Evolutionary conservation across 2,888 invertebrate genomes (phyloP).

Genomic region (Scaptomyza tumidula): DNA sequence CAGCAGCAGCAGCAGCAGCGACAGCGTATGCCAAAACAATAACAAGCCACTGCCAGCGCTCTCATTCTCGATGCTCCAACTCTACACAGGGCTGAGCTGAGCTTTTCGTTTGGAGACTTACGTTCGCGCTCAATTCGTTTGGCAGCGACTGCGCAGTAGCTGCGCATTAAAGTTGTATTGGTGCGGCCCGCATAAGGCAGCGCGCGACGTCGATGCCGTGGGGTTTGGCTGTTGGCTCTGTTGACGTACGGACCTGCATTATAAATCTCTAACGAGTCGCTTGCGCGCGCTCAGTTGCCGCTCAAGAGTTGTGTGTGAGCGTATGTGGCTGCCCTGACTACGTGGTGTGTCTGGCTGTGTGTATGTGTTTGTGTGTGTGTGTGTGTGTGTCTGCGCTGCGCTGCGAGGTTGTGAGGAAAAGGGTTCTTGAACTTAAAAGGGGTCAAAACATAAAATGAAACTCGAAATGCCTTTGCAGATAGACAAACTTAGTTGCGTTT

Average conservation of each 20-base stretch:
- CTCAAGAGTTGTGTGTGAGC: conserved; percentile 60
- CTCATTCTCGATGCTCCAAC: conserved; percentile 42
- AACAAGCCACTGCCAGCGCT: conserved; percentile 47
- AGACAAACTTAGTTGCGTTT: conserved; percentile 69
- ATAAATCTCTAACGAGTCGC: conserved; percentile 71
- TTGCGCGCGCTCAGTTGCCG: conserved; percentile 67
- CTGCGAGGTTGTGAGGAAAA: conserved; percentile 76
- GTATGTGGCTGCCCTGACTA: conserved; percentile 49
- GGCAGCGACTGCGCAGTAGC: conserved; percentile 45
- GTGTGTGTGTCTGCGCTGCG: conserved; percentile 16
- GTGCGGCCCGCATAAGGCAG: conserved; percentile 51
- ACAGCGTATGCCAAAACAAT: conserved; percentile 55
- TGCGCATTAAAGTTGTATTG: conserved; percentile 36
- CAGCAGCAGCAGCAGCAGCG: conserved; percentile 11
- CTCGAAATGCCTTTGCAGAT: conserved; percentile 80
- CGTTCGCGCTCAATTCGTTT: conserved; percentile 25
- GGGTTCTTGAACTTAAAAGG: conserved; percentile 84
- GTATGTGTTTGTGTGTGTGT: conserved; percentile 18
- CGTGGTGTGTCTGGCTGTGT: conserved; percentile 13
- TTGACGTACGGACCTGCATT: conserved; percentile 54
- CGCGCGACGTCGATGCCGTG: conserved; percentile 44
- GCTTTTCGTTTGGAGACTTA: conserved; percentile 69
- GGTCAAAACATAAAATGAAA: conserved; percentile 82
- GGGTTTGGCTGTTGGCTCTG: conserved; percentile 48
- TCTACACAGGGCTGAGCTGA: conserved; percentile 67